These are phyloP conservation scores for Denticeps clupeoides DNA, from an alignment of 2,797 vertebrate species.

Conservation along the genomic window DNA sequence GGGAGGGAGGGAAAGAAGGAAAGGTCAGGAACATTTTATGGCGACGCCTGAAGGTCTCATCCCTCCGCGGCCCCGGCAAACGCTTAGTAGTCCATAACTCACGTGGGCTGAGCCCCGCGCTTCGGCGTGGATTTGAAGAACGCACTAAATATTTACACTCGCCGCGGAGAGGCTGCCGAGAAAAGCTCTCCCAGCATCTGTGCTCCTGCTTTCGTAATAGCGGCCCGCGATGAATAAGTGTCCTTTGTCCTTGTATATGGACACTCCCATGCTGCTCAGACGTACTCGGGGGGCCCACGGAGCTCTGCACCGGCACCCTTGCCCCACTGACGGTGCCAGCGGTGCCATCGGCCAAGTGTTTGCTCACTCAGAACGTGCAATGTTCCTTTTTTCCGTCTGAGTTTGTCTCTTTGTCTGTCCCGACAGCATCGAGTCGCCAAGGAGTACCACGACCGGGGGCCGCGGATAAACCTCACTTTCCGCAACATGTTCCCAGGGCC, in stretches of 20 bases:
- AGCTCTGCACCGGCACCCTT: too few species aligned
- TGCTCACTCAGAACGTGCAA: too few species aligned
- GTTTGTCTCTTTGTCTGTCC: slow-evolving; percentile 7
- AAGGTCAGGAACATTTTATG: slow-evolving; percentile 30
- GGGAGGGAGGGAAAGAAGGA: slow-evolving; percentile 17
- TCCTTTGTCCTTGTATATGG: too few species aligned
- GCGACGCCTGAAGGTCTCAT: slow-evolving; percentile 15
- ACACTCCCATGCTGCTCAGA: too few species aligned
- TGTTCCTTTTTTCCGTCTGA: neutral
- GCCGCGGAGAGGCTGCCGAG: slow-evolving; percentile 2
- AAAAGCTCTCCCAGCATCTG: slow-evolving; percentile 1
- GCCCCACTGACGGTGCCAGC: too few species aligned
- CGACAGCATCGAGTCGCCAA: slow-evolving; percentile 87
- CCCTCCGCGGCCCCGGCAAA: slow-evolving; percentile 6
- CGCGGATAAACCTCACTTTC: slow-evolving; percentile 89
- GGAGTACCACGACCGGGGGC: slow-evolving; percentile 84
- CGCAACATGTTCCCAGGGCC: slow-evolving; percentile 70
- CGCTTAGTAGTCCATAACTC: slow-evolving; percentile 15
- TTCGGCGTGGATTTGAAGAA: slow-evolving; percentile 7
- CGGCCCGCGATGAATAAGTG: too few species aligned
- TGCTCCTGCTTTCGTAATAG: too few species aligned
- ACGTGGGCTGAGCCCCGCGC: slow-evolving; percentile 13
- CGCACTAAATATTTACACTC: slow-evolving; percentile 17
- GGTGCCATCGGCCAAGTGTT: too few species aligned
- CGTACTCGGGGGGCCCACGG: too few species aligned